Percentiles rank a stretch among this genome's conserved stretches.
phyloP scores from a whole-genome alignment of 2,888 invertebrate genomes.

The Gymnoscelis rufifasciata region DNA sequence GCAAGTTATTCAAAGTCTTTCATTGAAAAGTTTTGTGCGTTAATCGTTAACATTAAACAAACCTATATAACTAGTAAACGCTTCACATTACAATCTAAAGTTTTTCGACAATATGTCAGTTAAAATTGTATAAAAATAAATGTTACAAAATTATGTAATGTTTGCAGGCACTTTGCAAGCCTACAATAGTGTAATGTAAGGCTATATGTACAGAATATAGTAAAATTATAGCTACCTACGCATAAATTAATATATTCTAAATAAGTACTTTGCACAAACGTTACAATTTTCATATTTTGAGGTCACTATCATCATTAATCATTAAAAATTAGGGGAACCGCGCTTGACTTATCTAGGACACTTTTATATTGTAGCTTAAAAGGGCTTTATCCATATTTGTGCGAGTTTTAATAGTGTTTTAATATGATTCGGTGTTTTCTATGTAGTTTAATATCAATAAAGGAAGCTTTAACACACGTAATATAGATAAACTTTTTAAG shows the following conservation, averaged over 20 bases:
- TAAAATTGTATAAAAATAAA: slow-evolving; percentile 73
- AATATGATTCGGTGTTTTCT: too few species aligned
- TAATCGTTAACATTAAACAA: slow-evolving; percentile 36
- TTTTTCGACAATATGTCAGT: slow-evolving; percentile 72
- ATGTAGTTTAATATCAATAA: too few species aligned
- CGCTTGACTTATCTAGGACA: slow-evolving; percentile 7
- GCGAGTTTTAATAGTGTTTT: background rate
- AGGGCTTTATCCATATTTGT: background rate
- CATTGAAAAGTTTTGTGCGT: slow-evolving; percentile 22
- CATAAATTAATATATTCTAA: slow-evolving; percentile 77
- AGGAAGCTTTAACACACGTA: too few species aligned
- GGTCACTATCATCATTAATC: slow-evolving; percentile 39
- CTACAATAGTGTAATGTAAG: slow-evolving; percentile 38
- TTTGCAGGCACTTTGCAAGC: slow-evolving; percentile 42
- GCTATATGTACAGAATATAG: slow-evolving; percentile 71
- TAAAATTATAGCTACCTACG: slow-evolving; percentile 63
- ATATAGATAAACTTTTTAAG: too few species aligned
- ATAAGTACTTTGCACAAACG: slow-evolving; percentile 78
- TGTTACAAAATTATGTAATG: slow-evolving; percentile 53
- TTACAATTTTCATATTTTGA: slow-evolving; percentile 64
- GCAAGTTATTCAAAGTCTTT: slow-evolving; percentile 1
- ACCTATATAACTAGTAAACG: slow-evolving; percentile 46
- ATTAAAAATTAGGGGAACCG: slow-evolving; percentile 15
- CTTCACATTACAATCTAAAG: slow-evolving; percentile 53
- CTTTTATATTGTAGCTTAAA: background rate